phyloP scores from a whole-genome alignment of 2,888 invertebrate genomes.

The Parnassius mnemosyne region DNA sequence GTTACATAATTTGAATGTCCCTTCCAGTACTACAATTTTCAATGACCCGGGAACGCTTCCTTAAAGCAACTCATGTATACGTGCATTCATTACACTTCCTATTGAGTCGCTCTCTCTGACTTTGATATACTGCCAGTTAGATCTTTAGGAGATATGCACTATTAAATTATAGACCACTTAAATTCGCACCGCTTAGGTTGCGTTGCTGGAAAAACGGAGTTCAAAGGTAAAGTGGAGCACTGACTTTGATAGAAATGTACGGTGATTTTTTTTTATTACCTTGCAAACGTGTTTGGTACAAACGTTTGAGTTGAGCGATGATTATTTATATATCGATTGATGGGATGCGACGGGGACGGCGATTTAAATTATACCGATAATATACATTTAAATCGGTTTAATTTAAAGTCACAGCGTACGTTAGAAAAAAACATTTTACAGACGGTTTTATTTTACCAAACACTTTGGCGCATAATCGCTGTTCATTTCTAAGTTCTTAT shows the following conservation, averaged over 20 bases:
- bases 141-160: conserved; percentile 47
- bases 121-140: conserved; percentile 61
- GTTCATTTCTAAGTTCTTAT: no score
- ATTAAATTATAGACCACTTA: conserved; percentile 41
- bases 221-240: conserved; percentile 27
- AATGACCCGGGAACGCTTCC: conserved; percentile 45
- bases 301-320: conserved; percentile 14
- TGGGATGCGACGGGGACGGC: no score
- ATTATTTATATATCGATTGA: background rate
- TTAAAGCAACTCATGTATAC: conserved; percentile 39
- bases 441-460: no score
- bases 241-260: conserved; percentile 21
- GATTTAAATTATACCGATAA: no score
- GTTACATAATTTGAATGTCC: conserved; percentile 24
- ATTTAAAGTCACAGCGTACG: no score
- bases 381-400: no score
- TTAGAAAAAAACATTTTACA: no score
- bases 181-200: conserved; percentile 24
- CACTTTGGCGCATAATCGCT: no score
- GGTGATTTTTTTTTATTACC: conserved; percentile 22
- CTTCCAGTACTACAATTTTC: conserved; percentile 36
- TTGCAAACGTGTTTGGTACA: conserved; percentile 16
- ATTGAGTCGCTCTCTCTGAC: conserved; percentile 53
- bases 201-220: conserved; percentile 23
- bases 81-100: conserved; percentile 58